These are phyloP conservation scores for Dasyprocta punctata DNA, from an alignment of 2,113 vertebrate genomes.

Conservation along the genomic window DNA sequence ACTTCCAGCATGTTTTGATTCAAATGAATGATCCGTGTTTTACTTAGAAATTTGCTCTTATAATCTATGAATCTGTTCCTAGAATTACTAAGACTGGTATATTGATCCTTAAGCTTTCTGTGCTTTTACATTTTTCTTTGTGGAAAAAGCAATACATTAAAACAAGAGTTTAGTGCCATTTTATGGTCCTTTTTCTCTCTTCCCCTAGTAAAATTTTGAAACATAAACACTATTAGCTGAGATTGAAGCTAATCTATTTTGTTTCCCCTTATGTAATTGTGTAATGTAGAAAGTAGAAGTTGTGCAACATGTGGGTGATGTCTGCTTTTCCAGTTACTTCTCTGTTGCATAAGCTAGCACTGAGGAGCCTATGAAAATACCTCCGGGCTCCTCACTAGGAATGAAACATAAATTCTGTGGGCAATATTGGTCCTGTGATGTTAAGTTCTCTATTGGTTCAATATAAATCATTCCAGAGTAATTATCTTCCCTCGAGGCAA, in stretches of 20 bases:
- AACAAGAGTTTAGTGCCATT: neutral
- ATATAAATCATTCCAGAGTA: conserved; percentile 1
- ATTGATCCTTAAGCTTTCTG: neutral
- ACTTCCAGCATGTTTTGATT: neutral
- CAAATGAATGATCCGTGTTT: neutral
- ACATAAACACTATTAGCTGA: neutral
- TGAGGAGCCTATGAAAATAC: neutral
- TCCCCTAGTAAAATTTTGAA: neutral
- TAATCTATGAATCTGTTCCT: neutral
- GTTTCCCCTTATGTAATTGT: neutral
- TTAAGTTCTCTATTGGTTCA: neutral
- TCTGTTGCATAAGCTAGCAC: neutral
- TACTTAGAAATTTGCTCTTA: conserved; percentile 17
- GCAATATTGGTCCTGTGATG: neutral
- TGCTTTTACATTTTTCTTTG: neutral
- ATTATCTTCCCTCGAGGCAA: conserved; percentile 23
- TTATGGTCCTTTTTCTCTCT: neutral
- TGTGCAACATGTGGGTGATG: neutral
- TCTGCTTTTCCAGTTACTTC: neutral
- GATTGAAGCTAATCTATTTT: neutral
- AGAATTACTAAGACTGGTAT: neutral
- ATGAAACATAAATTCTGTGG: conserved; percentile 1
- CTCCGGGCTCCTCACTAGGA: neutral
- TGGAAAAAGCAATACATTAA: neutral
- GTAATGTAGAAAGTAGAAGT: neutral